Base-by-base conservation (phyloP, 2,888 invertebrate species). In the Epirrhoe alternata region DNA sequence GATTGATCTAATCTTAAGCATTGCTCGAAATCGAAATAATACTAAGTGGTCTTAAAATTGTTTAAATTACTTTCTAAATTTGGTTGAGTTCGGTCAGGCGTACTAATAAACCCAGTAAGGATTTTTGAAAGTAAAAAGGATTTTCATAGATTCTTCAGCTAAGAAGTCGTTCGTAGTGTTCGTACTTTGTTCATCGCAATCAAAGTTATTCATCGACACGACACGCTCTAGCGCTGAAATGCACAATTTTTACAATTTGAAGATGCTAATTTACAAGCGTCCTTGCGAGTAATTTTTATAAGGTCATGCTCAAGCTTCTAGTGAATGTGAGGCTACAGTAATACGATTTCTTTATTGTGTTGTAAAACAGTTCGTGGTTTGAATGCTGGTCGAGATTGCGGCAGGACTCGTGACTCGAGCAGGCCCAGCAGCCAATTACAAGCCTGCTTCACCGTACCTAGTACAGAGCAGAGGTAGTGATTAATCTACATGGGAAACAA, bases 401-500 rank as follows among this genome's bases (percentile, higher is more conserved):
- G 65, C 74, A 72, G 66, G 74, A 66, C 74, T 84, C 81, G 83
- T 83, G 82, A 83, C 81, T 79, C 75, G 74, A 75, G 74, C 76
- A 73, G 76, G 76, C 72, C 75, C 75, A 78, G 81, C 77, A 79
- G 82, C 86, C 89, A 89, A 90, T 90, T 89, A 89, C 82, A 80
- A 72, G 70, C 70, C 74, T 77, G 79, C 82, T 83, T 83, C 75
- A 78, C 55, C 33, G 54, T 31, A 35, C 61, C 38, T 58, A 64
- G 68, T 68, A 35, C 66, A 59, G 53, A 67, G 49, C 63, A 30
- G 59, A 35, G 58, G 52, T 61, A 58, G 64, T 64, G 50, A 45
- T 50, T 24, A 30, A 61, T 61, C 47, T 60, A 17, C 51, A 47
- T 45, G 17, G 45, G 42, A 62, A 42, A 49, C 10, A 38, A 12